Evolutionary conservation across 2,113 vertebrate genomes (phyloP), one percentile per base, ranked within the genome.

Genomic region (rabbit (Oryctolagus cuniculus)): DNA sequence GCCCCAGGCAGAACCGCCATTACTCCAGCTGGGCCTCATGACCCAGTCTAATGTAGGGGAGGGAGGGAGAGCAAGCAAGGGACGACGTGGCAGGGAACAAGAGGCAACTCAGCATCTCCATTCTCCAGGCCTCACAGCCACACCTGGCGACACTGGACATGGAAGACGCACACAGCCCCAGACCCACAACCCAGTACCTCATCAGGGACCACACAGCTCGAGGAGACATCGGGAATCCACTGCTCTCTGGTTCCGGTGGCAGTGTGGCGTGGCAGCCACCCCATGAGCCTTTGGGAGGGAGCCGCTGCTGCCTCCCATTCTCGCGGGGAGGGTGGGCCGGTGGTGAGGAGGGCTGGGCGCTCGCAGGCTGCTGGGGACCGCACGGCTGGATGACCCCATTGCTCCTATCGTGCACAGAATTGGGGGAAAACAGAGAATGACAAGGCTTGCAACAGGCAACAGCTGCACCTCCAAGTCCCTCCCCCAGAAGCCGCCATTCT

Each of bases 251-350:
- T 51, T 97, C 95, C 16, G 61, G 44, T 0, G 98, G 89, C 10
- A 94, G 27, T 0, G 93, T 9, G 0, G 97, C 73, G 10, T 87
- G 98, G 91, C 98, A 98, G 82, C 98, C 96, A 87, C 97, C 97
- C 98, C 98, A 98, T 5, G 97, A 4, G 13, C 97, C 96, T 24
- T 93, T 96, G 34, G 96, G 98, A 38, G 97, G 58, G 0, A 95
- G 88, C 8, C 97, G 97, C 70, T 98, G 98, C 90, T 97, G 98
- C 92, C 95, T 98, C 73, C 98, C 97, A 0, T 98, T 98, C 95
- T 98, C 98, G 61, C 96, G 95, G 80, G 75, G 22, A 0, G 97
- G 25, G 0, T 29, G 78, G 7, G 79, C 29, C 15, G 69, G 96
- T 69, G 81, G 72, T 0, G 64, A 91, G 70, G 94, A 0, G 84